Evolutionary conservation across 2,113 vertebrate species (phyloP).

Genomic region (Coptodon bakossiorum): DNA sequence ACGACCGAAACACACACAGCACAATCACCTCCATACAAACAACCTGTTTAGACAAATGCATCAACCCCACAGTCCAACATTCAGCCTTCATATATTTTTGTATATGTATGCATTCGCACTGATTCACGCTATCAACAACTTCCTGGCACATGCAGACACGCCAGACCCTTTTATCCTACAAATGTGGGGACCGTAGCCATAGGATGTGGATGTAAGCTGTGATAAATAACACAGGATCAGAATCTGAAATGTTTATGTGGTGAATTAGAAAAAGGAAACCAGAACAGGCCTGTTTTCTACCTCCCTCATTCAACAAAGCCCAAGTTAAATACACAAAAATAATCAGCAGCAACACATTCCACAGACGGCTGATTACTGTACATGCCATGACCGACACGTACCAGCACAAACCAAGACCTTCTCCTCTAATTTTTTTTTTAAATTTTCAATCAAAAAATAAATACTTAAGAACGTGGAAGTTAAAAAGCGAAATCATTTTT

Average conservation of each 20-base stretch:
- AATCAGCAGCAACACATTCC: conserved; percentile 11
- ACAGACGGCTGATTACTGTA: neutral
- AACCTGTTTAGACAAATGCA: neutral
- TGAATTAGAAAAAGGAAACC: conserved; percentile 42
- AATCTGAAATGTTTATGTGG: conserved; percentile 69
- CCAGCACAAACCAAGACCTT: neutral
- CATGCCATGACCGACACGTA: neutral
- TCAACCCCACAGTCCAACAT: neutral
- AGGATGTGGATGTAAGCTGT: conserved; percentile 62
- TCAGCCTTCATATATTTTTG: neutral
- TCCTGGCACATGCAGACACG: neutral
- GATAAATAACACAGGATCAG: conserved; percentile 68
- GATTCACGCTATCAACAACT: conserved; percentile 10
- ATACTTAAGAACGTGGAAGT: neutral
- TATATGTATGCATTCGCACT: neutral
- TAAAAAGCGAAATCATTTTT: neutral
- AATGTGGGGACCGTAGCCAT: conserved; percentile 60
- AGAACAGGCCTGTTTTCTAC: conserved; percentile 39
- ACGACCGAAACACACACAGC: neutral
- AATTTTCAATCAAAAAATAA: neutral
- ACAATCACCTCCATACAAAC: neutral
- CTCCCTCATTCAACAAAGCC: conserved; percentile 22
- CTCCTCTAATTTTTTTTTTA: rapidly evolving
- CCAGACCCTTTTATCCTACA: conserved; percentile 51
- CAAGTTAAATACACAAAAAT: conserved; percentile 59